These are phyloP conservation scores for Calycopis cecrops DNA, from an alignment of 1,140 invertebrate genomes.

Conservation along the genomic window DNA sequence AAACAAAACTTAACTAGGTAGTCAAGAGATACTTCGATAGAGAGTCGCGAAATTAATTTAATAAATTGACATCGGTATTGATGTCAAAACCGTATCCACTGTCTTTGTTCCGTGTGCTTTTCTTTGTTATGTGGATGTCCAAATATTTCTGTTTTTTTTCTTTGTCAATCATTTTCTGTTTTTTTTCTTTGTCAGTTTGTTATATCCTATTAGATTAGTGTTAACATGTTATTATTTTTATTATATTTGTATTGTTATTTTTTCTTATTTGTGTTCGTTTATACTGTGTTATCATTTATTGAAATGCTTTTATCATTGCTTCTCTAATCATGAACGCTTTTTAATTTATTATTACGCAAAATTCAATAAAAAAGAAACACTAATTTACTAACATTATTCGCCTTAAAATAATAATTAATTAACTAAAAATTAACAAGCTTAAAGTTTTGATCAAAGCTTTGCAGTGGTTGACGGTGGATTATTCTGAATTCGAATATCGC, in stretches of 20 bases:
- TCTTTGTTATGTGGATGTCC: slow-evolving; percentile 19
- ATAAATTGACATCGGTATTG: slow-evolving; percentile 28
- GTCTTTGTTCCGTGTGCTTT: slow-evolving; percentile 25
- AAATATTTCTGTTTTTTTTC: slow-evolving; percentile 9
- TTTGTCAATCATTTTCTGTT: slow-evolving; percentile 15
- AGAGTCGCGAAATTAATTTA: slow-evolving; percentile 12
- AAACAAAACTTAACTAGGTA: neutral
- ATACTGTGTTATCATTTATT: slow-evolving; percentile 20
- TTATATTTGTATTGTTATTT: slow-evolving; percentile 18
- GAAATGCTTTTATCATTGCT: slow-evolving; percentile 10
- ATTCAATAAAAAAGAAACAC: neutral
- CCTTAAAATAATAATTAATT: slow-evolving; percentile 10
- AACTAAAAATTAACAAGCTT: slow-evolving; percentile 17
- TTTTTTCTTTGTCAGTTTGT: slow-evolving; percentile 24
- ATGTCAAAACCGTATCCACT: slow-evolving; percentile 30
- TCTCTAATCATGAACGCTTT: slow-evolving; percentile 1
- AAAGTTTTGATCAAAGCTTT: slow-evolving; percentile 24
- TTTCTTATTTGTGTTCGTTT: slow-evolving; percentile 20
- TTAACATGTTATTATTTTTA: slow-evolving; percentile 15
- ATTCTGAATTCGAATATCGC: slow-evolving; percentile 32
- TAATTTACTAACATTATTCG: neutral
- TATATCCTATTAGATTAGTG: slow-evolving; percentile 36
- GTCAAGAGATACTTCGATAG: slow-evolving; percentile 14
- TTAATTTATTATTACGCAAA: slow-evolving; percentile 3
- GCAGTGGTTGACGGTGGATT: slow-evolving; percentile 55